phyloP scores from a whole-genome alignment of 2,888 invertebrate species.

The Philaethria dido region DNA sequence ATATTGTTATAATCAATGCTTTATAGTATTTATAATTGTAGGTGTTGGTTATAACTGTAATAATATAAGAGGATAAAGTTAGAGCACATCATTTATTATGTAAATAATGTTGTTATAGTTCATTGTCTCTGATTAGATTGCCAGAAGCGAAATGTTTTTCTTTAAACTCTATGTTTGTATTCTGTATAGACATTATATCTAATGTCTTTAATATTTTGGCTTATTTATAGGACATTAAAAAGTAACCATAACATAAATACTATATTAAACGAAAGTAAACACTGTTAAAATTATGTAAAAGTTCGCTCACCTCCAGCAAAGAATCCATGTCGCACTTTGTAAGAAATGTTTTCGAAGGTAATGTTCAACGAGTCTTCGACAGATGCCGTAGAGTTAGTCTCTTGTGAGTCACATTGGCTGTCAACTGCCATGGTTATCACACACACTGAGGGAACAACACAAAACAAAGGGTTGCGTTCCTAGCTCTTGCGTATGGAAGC shows the following conservation, averaged over 20 bases:
- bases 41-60: not conserved
- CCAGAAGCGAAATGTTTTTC: constrained; percentile 6
- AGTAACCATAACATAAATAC: not conserved
- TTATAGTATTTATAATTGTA: not conserved
- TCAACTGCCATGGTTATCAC: constrained; percentile 66
- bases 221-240: not conserved
- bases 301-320: constrained; percentile 76
- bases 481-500: constrained; percentile 58
- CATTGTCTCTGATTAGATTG: constrained; percentile 20
- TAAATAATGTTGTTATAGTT: constrained; percentile 17
- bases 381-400: constrained; percentile 69
- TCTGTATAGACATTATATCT: too few species aligned
- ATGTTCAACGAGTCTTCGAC: constrained; percentile 84
- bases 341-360: constrained; percentile 86
- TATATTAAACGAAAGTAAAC: constrained; percentile 32
- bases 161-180: constrained; percentile 8
- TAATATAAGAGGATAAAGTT: not conserved
- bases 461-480: constrained; percentile 52
- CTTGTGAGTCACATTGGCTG: constrained; percentile 66
- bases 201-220: too few species aligned
- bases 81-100: constrained; percentile 33
- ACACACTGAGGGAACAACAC: constrained; percentile 48
- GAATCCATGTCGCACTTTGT: constrained; percentile 85
- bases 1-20: not conserved
- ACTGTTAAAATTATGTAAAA: constrained; percentile 36